Percentiles rank a stretch among this genome's conserved stretches.
phyloP scores from a whole-genome alignment of 2,113 vertebrate species.

The Mastomys coucha region DNA sequence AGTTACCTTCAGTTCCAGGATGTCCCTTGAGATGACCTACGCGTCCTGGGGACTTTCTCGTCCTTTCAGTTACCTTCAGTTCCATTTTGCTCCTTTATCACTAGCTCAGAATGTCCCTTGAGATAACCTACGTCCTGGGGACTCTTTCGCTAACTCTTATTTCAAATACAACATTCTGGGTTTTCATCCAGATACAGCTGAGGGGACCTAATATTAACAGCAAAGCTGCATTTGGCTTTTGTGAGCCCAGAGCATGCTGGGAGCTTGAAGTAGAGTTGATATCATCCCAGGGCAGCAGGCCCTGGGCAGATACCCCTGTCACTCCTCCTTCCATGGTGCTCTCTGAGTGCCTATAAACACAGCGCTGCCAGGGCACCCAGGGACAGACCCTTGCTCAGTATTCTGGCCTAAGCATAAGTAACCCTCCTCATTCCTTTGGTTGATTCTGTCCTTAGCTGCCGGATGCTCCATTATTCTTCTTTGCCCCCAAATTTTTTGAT shows the following conservation, averaged over 20 bases:
- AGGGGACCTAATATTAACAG: not conserved
- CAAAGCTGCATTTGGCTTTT: not conserved
- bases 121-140: not conserved
- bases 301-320: conserved; percentile 40
- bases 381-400: conserved; percentile 63
- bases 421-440: accelerated
- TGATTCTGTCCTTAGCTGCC: not conserved
- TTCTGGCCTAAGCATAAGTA: not conserved
- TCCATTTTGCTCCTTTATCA: not conserved
- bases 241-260: not conserved
- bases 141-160: conserved; percentile 21
- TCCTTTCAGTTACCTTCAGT: not conserved
- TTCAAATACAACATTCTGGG: conserved; percentile 58
- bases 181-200: not conserved
- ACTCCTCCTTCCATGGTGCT: conserved; percentile 62
- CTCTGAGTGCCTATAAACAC: conserved; percentile 47
- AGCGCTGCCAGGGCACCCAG: conserved; percentile 52
- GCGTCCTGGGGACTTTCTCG: conserved; percentile 13
- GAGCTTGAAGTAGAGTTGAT: conserved; percentile 10
- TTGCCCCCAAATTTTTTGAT: conserved; percentile 43
- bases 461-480: conserved; percentile 28
- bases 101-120: not conserved
- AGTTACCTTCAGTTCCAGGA: not conserved
- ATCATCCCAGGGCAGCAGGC: not conserved
- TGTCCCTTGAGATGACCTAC: not conserved